Conservation (phyloP, 2,888 invertebrate species). For the Metallyticus violacea region DNA sequence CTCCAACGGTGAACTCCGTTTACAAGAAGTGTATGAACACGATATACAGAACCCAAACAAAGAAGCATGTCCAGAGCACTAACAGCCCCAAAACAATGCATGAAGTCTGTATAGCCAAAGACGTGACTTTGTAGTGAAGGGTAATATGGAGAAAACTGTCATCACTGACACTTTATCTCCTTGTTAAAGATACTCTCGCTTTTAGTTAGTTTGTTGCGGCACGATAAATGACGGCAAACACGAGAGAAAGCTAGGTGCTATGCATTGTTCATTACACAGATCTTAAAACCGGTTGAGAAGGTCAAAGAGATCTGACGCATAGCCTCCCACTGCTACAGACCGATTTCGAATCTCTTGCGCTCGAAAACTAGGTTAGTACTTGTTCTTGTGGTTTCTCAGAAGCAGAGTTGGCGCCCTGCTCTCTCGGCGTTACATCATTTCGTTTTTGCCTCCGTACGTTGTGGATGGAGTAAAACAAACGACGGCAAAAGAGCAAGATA, state of each 20-base stretch:
- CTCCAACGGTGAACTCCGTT: too few relatives aligned
- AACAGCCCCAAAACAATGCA: too few relatives aligned
- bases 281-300: not conserved
- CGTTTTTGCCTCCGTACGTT: not conserved
- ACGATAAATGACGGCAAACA: not conserved
- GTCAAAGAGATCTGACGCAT: not conserved
- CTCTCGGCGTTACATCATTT: not conserved
- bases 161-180: not conserved
- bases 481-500: not conserved
- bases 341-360: not conserved
- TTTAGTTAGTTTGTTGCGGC: not conserved
- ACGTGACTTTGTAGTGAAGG: too few relatives aligned
- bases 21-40: too few relatives aligned
- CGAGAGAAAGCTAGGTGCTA: not conserved
- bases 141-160: too few relatives aligned
- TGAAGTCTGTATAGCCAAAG: too few relatives aligned
- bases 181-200: not conserved
- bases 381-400: not conserved
- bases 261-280: not conserved
- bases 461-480: not conserved
- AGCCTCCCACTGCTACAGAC: not conserved
- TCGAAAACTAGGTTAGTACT: not conserved
- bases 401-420: too few relatives aligned
- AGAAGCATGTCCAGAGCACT: too few relatives aligned
- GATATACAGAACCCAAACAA: too few relatives aligned